phyloP scores from a whole-genome alignment of 2,888 invertebrate species.

The Teleogryllus oceanicus region DNA sequence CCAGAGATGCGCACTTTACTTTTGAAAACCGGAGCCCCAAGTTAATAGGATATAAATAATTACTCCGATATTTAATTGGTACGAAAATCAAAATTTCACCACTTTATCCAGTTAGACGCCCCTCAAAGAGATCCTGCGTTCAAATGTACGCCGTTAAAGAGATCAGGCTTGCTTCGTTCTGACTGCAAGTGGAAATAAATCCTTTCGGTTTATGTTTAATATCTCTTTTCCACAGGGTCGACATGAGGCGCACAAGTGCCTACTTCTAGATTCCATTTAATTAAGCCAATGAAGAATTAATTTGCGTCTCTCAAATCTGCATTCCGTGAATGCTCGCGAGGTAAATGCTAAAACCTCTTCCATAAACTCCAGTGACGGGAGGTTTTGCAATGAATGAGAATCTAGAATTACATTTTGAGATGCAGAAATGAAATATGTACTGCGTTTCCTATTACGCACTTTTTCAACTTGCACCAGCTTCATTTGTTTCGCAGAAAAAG shows the following conservation, averaged over 20 bases:
- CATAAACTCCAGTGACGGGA: no score
- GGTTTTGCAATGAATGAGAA: no score
- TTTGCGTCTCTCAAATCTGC: not conserved
- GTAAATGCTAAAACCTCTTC: no score
- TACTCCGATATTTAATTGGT: conserved; percentile 1
- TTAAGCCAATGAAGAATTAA: conserved; percentile 18
- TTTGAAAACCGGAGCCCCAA: not conserved
- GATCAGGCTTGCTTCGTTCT: not conserved
- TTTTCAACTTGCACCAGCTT: no score
- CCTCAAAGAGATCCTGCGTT: no score
- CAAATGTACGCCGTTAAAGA: no score
- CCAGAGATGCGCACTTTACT: not conserved
- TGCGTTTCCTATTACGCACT: no score
- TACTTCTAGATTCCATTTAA: conserved; percentile 1
- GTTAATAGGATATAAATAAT: conserved; percentile 18
- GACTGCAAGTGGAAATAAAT: not conserved
- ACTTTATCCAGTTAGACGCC: not conserved
- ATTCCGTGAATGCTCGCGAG: not conserved
- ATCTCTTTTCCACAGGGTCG: not conserved
- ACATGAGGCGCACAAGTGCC: not conserved
- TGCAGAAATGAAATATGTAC: no score
- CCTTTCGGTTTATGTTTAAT: not conserved
- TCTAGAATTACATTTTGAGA: no score
- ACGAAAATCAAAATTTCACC: conserved; percentile 12
- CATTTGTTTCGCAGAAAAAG: no score